Conservation (phyloP, 2,113 vertebrate species). For the Bucco capensis region DNA sequence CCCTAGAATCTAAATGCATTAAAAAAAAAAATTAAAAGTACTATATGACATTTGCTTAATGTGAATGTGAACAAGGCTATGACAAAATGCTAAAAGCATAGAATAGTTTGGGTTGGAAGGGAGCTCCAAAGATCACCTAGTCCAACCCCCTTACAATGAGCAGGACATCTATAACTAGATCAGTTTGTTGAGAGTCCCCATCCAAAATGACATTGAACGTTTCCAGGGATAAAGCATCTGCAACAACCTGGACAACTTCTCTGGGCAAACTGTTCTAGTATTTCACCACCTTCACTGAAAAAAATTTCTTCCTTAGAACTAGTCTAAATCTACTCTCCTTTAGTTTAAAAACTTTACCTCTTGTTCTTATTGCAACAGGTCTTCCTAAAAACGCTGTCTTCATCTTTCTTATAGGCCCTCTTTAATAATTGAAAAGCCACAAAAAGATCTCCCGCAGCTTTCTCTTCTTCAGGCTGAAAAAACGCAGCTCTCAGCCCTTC, state of each 20-base stretch:
- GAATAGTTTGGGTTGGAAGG: not conserved
- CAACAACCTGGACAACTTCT: too few relatives aligned
- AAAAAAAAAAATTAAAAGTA: not conserved
- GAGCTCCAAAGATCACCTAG: not conserved
- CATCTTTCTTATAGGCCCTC: not conserved
- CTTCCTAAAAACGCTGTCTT: not conserved
- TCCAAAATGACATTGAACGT: not conserved
- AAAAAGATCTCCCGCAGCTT: rapidly evolving
- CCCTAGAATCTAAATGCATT: not conserved
- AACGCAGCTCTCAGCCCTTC: not conserved
- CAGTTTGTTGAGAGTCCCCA: not conserved
- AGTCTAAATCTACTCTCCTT: not conserved
- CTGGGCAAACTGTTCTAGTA: not conserved
- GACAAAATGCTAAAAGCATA: not conserved
- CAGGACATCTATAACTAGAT: not conserved
- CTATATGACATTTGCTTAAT: not conserved
- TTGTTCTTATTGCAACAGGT: not conserved
- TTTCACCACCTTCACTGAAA: not conserved
- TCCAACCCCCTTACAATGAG: not conserved
- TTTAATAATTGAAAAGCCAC: not conserved
- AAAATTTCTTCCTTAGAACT: not conserved
- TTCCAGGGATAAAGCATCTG: not conserved
- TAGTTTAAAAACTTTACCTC: not conserved
- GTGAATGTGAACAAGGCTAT: not conserved
- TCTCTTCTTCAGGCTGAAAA: not conserved